phyloP scores from a whole-genome alignment of 2,113 vertebrate species.

The Brachionichthys hirsutus region DNA sequence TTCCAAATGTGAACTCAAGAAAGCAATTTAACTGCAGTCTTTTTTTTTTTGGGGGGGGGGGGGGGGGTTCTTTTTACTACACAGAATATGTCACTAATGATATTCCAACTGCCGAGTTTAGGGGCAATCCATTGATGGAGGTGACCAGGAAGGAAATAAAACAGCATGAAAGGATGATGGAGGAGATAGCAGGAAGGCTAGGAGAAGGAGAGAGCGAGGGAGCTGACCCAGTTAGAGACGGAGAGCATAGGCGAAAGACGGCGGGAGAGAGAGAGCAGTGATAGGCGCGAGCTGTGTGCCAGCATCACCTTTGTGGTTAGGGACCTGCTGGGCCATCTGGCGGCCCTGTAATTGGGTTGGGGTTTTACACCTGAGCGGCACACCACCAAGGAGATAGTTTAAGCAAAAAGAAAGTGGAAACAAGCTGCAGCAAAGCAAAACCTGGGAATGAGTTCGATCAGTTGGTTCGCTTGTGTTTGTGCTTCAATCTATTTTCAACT shows the following conservation, averaged over 20 bases:
- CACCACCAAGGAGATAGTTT: slow-evolving; percentile 43
- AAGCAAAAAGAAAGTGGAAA: slow-evolving; percentile 16
- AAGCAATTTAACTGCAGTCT: neutral
- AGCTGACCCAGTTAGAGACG: slow-evolving; percentile 65
- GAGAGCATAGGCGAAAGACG: slow-evolving; percentile 19
- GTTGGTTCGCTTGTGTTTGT: neutral
- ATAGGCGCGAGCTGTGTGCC: slow-evolving; percentile 47
- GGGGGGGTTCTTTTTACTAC: neutral
- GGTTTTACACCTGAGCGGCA: slow-evolving; percentile 73
- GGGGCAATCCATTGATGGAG: slow-evolving; percentile 10
- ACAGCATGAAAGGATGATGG: slow-evolving; percentile 36
- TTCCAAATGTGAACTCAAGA: slow-evolving; percentile 20
- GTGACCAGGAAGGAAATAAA: neutral
- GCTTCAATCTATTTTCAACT: neutral
- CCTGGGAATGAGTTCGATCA: slow-evolving; percentile 12
- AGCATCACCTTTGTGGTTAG: slow-evolving; percentile 54
- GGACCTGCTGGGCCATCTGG: slow-evolving; percentile 77
- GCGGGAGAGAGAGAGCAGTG: slow-evolving; percentile 36
- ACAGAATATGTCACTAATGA: neutral
- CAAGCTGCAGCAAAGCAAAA: slow-evolving; percentile 5
- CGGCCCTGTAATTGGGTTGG: slow-evolving; percentile 76
- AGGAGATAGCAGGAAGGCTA: slow-evolving; percentile 35
- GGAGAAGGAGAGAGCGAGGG: slow-evolving; percentile 36
- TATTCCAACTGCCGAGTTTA: neutral
- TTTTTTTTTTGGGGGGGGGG: too few species aligned